phyloP scores from a whole-genome alignment of 2,113 vertebrate genomes.

The Solea senegalensis region DNA sequence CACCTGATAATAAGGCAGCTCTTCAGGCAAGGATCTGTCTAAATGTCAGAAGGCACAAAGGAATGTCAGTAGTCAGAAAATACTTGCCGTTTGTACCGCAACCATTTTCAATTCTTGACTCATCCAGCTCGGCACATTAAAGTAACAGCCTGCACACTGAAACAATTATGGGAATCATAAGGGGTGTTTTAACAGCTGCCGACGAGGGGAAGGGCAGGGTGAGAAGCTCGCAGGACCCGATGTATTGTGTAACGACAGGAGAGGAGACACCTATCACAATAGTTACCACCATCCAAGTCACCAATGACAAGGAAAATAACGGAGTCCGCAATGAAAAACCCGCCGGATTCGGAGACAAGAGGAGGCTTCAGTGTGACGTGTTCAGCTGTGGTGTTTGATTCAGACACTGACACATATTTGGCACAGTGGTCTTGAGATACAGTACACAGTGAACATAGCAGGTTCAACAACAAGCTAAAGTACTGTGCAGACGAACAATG shows the following conservation, averaged over 20 bases:
- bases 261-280: constrained; percentile 51
- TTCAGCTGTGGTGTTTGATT: neutral
- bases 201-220: constrained; percentile 32
- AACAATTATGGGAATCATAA: constrained; percentile 72
- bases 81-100: constrained; percentile 44
- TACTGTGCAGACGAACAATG: too few species aligned
- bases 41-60: constrained; percentile 22
- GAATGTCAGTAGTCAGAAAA: constrained; percentile 71
- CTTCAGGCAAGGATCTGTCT: neutral
- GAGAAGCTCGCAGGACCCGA: constrained; percentile 27
- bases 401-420: constrained; percentile 8
- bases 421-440: neutral
- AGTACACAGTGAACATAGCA: neutral
- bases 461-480: too few species aligned
- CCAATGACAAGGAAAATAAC: neutral
- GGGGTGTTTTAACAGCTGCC: constrained; percentile 78
- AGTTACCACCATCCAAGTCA: constrained; percentile 15
- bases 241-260: constrained; percentile 56
- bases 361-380: neutral
- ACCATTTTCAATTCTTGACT: constrained; percentile 51
- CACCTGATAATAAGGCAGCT: constrained; percentile 35
- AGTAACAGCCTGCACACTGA: constrained; percentile 69
- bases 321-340: neutral
- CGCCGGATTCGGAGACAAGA: too few species aligned
- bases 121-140: constrained; percentile 68